phyloP scores from a whole-genome alignment of 1,140 invertebrate genomes.

The Ooceraea biroi region DNA sequence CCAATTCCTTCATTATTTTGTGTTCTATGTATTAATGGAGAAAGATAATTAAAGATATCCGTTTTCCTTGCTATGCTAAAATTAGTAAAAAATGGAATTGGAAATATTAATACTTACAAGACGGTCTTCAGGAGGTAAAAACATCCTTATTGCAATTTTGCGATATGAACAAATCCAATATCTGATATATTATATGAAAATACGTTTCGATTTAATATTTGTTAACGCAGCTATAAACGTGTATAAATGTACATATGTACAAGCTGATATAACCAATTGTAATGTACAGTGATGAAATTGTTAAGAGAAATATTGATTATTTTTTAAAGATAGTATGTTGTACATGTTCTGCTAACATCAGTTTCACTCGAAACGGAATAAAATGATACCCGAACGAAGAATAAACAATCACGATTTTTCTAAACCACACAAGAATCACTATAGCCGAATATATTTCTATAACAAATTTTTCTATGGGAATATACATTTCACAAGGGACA shows the following conservation, averaged over 20 bases:
- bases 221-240: constrained; percentile 24
- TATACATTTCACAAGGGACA: too few species aligned
- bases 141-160: neutral
- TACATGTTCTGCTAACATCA: constrained; percentile 38
- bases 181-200: constrained; percentile 1
- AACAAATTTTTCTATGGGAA: too few species aligned
- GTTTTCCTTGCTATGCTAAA: too few species aligned
- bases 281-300: constrained; percentile 30
- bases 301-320: constrained; percentile 54
- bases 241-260: constrained; percentile 60
- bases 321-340: constrained; percentile 62
- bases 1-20: neutral
- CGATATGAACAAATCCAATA: constrained; percentile 8
- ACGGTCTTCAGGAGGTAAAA: neutral
- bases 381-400: neutral
- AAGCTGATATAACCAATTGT: constrained; percentile 44
- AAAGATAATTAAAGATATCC: too few species aligned
- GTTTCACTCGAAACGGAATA: constrained; percentile 11
- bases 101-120: neutral
- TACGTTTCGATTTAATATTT: constrained; percentile 24
- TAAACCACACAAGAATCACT: too few species aligned
- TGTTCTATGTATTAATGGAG: too few species aligned
- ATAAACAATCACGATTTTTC: neutral
- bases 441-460: neutral
- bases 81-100: neutral